These are phyloP conservation scores for Spilogale gracilis DNA, from an alignment of 2,113 vertebrate genomes.

Conservation along the genomic window DNA sequence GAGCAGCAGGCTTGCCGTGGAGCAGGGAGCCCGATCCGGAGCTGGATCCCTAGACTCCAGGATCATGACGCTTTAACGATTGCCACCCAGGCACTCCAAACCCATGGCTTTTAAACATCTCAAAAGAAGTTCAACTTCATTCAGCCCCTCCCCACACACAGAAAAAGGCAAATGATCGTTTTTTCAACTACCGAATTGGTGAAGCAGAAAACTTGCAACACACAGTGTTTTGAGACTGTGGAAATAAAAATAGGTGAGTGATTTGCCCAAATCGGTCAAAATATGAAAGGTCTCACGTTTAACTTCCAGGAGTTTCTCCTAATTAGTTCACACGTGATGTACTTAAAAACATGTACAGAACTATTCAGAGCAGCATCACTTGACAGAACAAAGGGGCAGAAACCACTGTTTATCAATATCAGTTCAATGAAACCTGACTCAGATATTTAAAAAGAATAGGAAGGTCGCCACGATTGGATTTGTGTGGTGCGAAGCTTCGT, in stretches of 20 bases:
- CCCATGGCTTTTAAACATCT: background rate
- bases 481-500: background rate
- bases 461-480: accelerated
- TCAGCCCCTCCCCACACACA: no score
- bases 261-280: background rate
- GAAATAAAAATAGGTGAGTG: background rate
- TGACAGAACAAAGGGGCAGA: background rate
- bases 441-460: background rate
- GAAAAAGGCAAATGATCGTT: no score
- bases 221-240: background rate
- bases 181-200: background rate
- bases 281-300: background rate
- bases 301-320: background rate
- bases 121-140: slow-evolving; percentile 7
- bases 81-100: no score
- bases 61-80: no score
- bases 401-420: background rate
- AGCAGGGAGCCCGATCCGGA: no score
- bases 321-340: background rate
- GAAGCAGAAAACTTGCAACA: background rate
- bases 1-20: no score
- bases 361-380: background rate
- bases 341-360: background rate
- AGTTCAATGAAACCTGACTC: background rate
- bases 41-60: no score